A percentile compares a stretch with the other conserved stretches of the same genome.
Conservation (phyloP, 2,797 vertebrate genomes). For the Chiloscyllium punctatum region DNA sequence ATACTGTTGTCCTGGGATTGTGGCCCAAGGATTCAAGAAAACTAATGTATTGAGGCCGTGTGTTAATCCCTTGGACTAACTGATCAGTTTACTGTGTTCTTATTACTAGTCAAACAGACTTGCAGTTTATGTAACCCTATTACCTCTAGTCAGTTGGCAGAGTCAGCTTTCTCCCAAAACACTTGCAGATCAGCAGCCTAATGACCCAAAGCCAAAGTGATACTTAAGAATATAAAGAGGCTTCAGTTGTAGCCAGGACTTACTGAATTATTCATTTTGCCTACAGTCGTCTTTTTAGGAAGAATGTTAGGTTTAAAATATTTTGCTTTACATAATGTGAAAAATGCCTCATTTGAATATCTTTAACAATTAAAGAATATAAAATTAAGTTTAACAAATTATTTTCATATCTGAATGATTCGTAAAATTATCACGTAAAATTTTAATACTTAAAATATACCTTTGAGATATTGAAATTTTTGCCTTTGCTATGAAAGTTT, state of each 20-base stretch:
- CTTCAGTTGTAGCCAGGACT: constrained; percentile 1
- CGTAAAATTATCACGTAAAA: not conserved
- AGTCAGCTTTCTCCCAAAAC: constrained; percentile 27
- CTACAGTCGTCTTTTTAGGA: not conserved
- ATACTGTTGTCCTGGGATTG: constrained; percentile 25
- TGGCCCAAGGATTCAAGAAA: not conserved
- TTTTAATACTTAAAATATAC: not conserved
- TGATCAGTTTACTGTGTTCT: constrained; percentile 4
- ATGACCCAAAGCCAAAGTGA: constrained; percentile 8
- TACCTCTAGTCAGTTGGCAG: not conserved
- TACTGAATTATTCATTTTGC: constrained; percentile 20
- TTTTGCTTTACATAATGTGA: not conserved
- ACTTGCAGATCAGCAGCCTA: not conserved
- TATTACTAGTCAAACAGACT: constrained; percentile 28
- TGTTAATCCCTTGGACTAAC: constrained; percentile 35
- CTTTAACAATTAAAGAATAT: not conserved
- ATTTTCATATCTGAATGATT: not conserved
- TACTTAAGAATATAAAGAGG: not conserved
- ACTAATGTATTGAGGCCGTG: constrained; percentile 17
- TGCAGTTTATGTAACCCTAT: constrained; percentile 36
- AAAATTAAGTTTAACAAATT: not conserved
- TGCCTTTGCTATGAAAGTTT: not conserved
- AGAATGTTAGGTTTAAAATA: not conserved
- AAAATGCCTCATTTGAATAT: constrained; percentile 17
- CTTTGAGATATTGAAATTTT: not conserved